These are phyloP conservation scores for Nasua narica DNA, from an alignment of 2,797 vertebrate species.

Conservation along the genomic window DNA sequence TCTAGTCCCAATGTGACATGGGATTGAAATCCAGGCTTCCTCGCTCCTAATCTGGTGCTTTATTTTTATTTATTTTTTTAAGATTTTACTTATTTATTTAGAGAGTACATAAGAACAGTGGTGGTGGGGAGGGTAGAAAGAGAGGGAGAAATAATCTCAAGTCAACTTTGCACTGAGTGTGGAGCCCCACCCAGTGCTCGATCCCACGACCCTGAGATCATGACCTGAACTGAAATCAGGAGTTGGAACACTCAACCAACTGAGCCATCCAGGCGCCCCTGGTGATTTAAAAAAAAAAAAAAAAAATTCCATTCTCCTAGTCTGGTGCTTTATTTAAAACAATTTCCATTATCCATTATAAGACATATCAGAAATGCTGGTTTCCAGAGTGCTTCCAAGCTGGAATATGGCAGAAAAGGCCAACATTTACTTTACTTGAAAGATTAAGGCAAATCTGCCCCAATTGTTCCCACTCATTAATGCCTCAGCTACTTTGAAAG, in stretches of 20 bases:
- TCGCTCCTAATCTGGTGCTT: background rate
- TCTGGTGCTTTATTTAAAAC: slow-evolving; percentile 12
- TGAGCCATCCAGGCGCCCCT: background rate
- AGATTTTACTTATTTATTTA: background rate
- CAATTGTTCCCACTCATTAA: slow-evolving; percentile 58
- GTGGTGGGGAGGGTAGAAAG: background rate
- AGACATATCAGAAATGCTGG: slow-evolving; percentile 4
- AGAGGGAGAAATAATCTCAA: background rate
- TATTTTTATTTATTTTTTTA: background rate
- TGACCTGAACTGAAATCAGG: background rate
- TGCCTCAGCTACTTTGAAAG: slow-evolving; percentile 57
- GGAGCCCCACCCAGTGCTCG: background rate
- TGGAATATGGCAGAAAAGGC: slow-evolving; percentile 18
- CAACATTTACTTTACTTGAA: slow-evolving; percentile 66
- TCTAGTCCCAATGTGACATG: background rate
- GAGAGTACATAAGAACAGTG: background rate
- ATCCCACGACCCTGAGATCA: background rate
- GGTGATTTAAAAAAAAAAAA: background rate
- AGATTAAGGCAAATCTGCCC: slow-evolving; percentile 45
- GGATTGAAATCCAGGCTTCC: background rate
- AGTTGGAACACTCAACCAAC: background rate
- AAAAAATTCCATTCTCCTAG: background rate
- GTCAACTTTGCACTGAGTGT: background rate
- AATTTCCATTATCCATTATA: slow-evolving; percentile 18
- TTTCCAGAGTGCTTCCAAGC: slow-evolving; percentile 1